Evolutionary conservation across 2,888 invertebrate genomes (phyloP), one percentile per base, ranked within the genome.

Genomic region (Drosophila paranaensis): DNA sequence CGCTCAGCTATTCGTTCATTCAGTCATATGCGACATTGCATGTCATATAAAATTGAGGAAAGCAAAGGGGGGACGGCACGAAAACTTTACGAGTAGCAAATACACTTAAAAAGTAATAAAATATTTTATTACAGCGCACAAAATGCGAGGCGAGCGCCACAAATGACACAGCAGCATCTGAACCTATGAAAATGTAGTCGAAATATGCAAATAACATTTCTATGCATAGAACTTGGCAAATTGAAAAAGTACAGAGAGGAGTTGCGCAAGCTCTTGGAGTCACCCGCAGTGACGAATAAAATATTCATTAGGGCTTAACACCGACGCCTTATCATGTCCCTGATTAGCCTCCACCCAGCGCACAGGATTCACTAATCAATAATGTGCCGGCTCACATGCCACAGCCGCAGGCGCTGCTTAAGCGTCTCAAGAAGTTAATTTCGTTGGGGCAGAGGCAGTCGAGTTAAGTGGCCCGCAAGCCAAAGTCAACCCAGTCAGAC

Each of bases 51-150:
- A 68, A 48, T 46, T 42, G 25, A 58, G 40, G 53, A 40, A 46
- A 8, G 46, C 30, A 45, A 9, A 8, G 10, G 20, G 27, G 42
- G 56, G 46, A 60, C 63, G 72, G 71, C 16, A 20, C 9, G 64
- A 79, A 71, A 83, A 84, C 74, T 82, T 77, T 79, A 76, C 75
- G 73, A 83, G 79, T 62, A 77, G 77, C 82, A 84, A 84, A 88
- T 81, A 77, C 86, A 88, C 86, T 86, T 88, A 89, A 88, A 89
- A 86, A 82, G 83, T 86, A 82, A 88, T 89, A 84, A 89, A 86
- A 82, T 81, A 86, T 88, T 86, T 86, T 89, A 89, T 89, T 89
- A 72, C 74, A 65, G 72, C 63, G 69, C 70, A 78, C 73, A 74
- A 62, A 83, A 75, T 57, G 62, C 8, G 66, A 65, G 54, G 43